Evolutionary conservation across 2,113 vertebrate species (phyloP).

Genomic region (Pseudopodoces humilis): DNA sequence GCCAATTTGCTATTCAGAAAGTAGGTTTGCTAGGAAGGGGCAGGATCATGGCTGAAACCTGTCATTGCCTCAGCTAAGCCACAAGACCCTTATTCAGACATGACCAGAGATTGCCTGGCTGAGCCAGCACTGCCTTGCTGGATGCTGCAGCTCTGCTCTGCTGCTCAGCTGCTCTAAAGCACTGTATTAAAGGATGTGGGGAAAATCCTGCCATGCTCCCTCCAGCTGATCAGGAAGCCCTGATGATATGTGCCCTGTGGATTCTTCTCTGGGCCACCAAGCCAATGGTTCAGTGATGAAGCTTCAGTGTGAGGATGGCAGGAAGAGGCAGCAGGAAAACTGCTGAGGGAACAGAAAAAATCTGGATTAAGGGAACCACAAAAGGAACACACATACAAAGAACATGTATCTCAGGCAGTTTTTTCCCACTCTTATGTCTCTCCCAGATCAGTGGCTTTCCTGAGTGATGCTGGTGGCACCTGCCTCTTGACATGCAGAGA

Average conservation of each 20-base stretch:
- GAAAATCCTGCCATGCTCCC: not conserved
- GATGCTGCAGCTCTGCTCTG: not conserved
- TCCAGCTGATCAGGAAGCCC: not conserved
- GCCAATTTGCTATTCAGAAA: slow-evolving; percentile 54
- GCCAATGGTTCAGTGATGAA: not conserved
- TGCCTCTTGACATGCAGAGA: not conserved
- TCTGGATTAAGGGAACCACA: not conserved
- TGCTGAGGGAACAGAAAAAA: not conserved
- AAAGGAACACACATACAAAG: not conserved
- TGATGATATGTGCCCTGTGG: not conserved
- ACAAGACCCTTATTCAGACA: slow-evolving; percentile 1
- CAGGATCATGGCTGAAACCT: slow-evolving; percentile 8
- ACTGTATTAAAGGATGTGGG: not conserved
- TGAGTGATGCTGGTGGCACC: not conserved
- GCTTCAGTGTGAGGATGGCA: not conserved
- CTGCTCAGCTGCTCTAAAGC: not conserved
- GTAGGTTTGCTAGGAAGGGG: slow-evolving; percentile 36
- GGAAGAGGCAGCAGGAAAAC: not conserved
- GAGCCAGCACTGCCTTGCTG: not conserved
- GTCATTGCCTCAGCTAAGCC: not conserved
- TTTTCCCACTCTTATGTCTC: not conserved
- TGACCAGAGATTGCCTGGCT: not conserved
- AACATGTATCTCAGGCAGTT: not conserved
- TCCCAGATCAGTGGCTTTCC: not conserved
- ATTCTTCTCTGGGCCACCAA: not conserved